Evolutionary conservation across 2,797 vertebrate genomes (phyloP).

Genomic region (Sciurus carolinensis): DNA sequence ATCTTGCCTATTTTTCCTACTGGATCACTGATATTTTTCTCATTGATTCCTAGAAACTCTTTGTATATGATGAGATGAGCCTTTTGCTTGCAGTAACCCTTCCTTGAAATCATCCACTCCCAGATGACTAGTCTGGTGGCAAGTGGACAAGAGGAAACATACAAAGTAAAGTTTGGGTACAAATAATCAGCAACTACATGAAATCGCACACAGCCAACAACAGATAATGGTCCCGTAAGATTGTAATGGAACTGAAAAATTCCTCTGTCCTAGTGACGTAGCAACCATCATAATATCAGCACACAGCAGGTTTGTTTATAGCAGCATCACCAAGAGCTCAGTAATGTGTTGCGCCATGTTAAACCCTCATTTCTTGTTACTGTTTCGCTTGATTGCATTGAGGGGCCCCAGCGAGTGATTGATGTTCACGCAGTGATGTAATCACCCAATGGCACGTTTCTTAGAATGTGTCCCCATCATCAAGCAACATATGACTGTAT

Average conservation of each 20-base stretch:
- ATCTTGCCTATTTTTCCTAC: conserved; percentile 21
- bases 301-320: too few relatives aligned
- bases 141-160: neutral
- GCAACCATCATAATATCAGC: neutral
- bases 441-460: neutral
- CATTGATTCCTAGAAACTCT: conserved; percentile 51
- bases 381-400: neutral
- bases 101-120: conserved; percentile 32
- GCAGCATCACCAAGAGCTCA: too few relatives aligned
- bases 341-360: neutral
- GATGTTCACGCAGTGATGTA: neutral
- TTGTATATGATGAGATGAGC: conserved; percentile 42
- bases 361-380: neutral
- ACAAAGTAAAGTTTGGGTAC: neutral
- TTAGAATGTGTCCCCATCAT: neutral
- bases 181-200: conserved; percentile 19
- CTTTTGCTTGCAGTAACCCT: neutral
- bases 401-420: neutral
- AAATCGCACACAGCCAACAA: neutral
- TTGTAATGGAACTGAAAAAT: neutral
- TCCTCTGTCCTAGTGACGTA: neutral
- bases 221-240: neutral
- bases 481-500: neutral
- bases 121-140: conserved; percentile 5
- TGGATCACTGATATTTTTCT: conserved; percentile 29